phyloP scores from a whole-genome alignment of 2,113 vertebrate species.

The Orcinus orca region DNA sequence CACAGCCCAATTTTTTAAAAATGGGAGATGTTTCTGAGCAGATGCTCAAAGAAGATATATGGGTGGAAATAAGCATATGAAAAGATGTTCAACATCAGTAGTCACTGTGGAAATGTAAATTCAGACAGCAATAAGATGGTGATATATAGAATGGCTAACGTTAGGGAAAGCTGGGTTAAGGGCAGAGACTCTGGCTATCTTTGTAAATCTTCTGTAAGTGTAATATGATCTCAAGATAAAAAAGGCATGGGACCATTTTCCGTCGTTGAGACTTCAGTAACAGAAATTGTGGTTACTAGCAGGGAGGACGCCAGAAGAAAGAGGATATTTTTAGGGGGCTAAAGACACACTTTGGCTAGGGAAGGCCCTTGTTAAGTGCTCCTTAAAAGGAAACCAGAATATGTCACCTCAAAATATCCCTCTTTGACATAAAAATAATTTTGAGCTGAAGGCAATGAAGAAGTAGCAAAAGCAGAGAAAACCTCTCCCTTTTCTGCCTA shows the following conservation, averaged over 20 bases:
- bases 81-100: not conserved
- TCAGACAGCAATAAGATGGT: not conserved
- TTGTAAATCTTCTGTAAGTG: slow-evolving; percentile 5
- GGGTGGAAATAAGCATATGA: not conserved
- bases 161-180: not conserved
- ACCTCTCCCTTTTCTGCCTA: not conserved
- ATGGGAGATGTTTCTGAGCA: not conserved
- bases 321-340: not conserved
- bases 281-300: not conserved
- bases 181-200: not conserved
- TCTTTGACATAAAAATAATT: slow-evolving; percentile 6
- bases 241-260: not conserved
- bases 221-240: not conserved
- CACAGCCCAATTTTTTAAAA: not conserved
- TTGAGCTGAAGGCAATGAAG: not conserved
- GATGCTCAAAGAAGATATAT: not conserved
- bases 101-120: not conserved
- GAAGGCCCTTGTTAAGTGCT: not conserved
- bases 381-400: not conserved
- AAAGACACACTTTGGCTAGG: not conserved
- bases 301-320: not conserved
- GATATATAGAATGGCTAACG: not conserved
- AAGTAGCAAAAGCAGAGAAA: not conserved
- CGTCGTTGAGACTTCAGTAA: not conserved
- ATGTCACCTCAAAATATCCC: not conserved